Evolutionary conservation across 1,140 invertebrate genomes (phyloP).

Genomic region (Potamilus streckersoni): DNA sequence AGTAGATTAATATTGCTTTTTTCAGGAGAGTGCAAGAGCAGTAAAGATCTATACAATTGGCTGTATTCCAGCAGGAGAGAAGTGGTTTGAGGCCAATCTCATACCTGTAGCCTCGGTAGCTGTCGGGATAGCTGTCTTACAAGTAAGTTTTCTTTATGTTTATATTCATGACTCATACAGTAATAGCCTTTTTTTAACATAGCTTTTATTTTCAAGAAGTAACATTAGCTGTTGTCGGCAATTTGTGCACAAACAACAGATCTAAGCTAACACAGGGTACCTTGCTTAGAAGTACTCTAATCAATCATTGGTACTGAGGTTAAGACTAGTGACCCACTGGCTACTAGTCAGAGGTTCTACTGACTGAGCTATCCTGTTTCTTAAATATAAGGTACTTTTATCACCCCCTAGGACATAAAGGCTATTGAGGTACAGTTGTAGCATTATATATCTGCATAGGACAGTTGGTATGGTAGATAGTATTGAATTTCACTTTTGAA

Average conservation of each 20-base stretch:
- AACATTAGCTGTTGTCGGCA: neutral
- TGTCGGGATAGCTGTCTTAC: conserved; percentile 72
- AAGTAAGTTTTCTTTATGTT: conserved; percentile 42
- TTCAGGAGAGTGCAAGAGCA: conserved; percentile 50
- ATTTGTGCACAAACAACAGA: neutral
- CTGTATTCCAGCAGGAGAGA: conserved; percentile 90
- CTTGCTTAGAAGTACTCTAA: neutral
- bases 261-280: neutral
- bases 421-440: no score
- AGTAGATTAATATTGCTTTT: neutral
- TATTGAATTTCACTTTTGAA: no score
- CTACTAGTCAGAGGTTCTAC: no score
- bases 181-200: neutral
- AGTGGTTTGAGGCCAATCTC: conserved; percentile 93
- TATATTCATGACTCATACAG: neutral
- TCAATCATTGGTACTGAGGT: no score
- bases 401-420: no score
- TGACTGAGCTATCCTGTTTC: no score
- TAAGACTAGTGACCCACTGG: no score
- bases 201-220: no score
- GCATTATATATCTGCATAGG: no score
- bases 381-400: no score
- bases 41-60: conserved; percentile 89
- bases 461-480: no score
- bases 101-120: conserved; percentile 86